These are phyloP conservation scores for Euborellia annulipes DNA, from an alignment of 1,140 invertebrate species.

Conservation along the genomic window DNA sequence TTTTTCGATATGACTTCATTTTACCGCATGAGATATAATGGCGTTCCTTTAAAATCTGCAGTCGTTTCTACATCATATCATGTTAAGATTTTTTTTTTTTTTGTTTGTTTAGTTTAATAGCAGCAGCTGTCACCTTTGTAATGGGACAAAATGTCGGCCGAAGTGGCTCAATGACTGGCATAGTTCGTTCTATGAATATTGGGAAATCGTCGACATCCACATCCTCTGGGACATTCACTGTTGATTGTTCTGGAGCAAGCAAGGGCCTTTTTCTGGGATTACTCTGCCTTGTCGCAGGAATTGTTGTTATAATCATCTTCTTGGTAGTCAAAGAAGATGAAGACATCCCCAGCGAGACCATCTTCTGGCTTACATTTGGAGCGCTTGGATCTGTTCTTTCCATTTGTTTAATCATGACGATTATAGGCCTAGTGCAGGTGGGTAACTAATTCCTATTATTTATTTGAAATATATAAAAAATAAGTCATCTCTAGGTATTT, in stretches of 20 bases:
- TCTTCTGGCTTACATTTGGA: conserved; percentile 31
- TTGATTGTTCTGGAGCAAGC: conserved; percentile 39
- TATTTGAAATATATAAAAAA: background rate
- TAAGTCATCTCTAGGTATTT: too few relatives aligned
- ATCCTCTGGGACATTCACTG: conserved; percentile 9
- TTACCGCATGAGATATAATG: conserved; percentile 3
- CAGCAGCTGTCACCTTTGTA: conserved; percentile 42
- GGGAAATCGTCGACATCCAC: background rate
- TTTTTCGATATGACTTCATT: too few relatives aligned
- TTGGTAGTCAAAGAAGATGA: conserved; percentile 41
- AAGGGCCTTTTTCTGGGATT: conserved; percentile 45
- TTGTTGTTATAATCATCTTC: conserved; percentile 46
- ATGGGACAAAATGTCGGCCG: conserved; percentile 41
- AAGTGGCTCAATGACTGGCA: conserved; percentile 15
- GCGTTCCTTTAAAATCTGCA: background rate
- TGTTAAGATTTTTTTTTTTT: too few relatives aligned
- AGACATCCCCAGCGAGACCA: conserved; percentile 30
- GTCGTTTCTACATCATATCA: background rate
- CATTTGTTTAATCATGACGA: conserved; percentile 22
- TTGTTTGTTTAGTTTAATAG: conserved; percentile 32
- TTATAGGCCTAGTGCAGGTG: conserved; percentile 28
- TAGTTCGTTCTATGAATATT: conserved; percentile 6
- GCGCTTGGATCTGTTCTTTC: conserved; percentile 29
- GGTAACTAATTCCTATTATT: too few relatives aligned
- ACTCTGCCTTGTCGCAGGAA: conserved; percentile 38